A percentile compares a stretch with the other conserved stretches of the same genome.
phyloP scores from a whole-genome alignment of 1,140 invertebrate genomes.

The Aphelinus atriplicis region DNA sequence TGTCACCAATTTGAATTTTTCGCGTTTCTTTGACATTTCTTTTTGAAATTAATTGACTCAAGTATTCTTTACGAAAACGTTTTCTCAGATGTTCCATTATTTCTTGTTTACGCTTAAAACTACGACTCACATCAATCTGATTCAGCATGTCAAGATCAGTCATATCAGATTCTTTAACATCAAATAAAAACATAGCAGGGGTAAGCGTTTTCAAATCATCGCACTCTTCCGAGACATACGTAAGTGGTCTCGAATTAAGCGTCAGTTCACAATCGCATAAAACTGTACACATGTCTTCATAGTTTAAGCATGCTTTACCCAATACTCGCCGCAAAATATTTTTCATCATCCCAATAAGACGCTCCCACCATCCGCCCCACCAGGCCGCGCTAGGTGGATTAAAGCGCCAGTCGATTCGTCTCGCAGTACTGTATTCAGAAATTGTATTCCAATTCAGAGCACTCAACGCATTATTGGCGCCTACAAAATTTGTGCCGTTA shows the following conservation, averaged over 20 bases:
- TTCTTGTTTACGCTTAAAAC: slow-evolving; percentile 36
- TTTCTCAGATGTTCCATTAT: slow-evolving; percentile 41
- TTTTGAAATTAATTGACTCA: slow-evolving; percentile 32
- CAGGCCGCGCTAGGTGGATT: slow-evolving; percentile 18
- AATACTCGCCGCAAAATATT: slow-evolving; percentile 46
- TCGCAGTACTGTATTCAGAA: not conserved
- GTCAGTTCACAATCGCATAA: slow-evolving; percentile 38
- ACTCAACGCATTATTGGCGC: slow-evolving; percentile 45
- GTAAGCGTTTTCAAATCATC: slow-evolving; percentile 38
- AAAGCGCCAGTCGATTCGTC: slow-evolving; percentile 19
- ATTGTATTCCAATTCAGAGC: slow-evolving; percentile 50
- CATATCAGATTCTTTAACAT: slow-evolving; percentile 32
- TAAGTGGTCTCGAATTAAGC: slow-evolving; percentile 51
- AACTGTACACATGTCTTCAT: slow-evolving; percentile 51
- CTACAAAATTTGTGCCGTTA: slow-evolving; percentile 58
- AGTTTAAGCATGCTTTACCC: slow-evolving; percentile 45
- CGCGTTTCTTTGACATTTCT: not conserved
- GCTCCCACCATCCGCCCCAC: slow-evolving; percentile 41
- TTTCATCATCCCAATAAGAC: slow-evolving; percentile 52
- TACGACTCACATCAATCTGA: slow-evolving; percentile 29
- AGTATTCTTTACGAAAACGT: slow-evolving; percentile 45
- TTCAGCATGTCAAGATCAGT: slow-evolving; percentile 44
- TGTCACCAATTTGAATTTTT: slow-evolving; percentile 2
- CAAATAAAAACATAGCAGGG: slow-evolving; percentile 49
- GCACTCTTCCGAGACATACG: slow-evolving; percentile 38